Conservation (phyloP, 2,113 vertebrate species). For the Oreochromis niloticus region DNA sequence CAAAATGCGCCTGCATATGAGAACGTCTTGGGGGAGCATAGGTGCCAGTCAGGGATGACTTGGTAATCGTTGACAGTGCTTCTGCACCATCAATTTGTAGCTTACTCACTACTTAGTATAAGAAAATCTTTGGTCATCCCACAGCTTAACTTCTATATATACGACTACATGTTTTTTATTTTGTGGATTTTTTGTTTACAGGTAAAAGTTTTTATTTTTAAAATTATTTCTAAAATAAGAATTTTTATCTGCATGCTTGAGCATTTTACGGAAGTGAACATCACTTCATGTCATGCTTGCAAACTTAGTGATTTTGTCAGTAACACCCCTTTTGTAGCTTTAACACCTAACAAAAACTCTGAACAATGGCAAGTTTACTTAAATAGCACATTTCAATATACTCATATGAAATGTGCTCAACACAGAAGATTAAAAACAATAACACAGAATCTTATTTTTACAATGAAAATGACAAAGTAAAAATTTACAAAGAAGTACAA, state of each 20-base stretch:
- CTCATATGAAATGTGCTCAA: not conserved
- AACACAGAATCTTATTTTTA: not conserved
- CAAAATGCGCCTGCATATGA: not conserved
- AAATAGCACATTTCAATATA: not conserved
- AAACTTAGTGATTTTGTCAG: not conserved
- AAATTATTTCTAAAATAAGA: not conserved
- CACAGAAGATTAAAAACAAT: not conserved
- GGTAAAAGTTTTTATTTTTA: not conserved
- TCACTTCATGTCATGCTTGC: not conserved
- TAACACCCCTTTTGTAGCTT: not conserved
- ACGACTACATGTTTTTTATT: not conserved
- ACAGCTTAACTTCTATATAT: rapidly evolving
- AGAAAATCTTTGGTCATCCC: rapidly evolving
- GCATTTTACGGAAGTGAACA: not conserved
- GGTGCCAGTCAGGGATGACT: not conserved
- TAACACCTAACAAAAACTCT: not conserved
- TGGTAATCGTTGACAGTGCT: not conserved
- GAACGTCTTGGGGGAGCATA: not conserved
- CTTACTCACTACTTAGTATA: not conserved
- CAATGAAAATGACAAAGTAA: not conserved
- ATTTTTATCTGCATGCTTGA: not conserved
- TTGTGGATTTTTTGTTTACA: not conserved
- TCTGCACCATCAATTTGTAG: not conserved
- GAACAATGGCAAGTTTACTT: not conserved
- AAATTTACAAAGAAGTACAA: not conserved